Percentiles rank a stretch among this genome's conserved stretches.
These are phyloP conservation scores for Pocillopora damicornis DNA, from an alignment of 64 coral and sea anemone species.

Conservation along the genomic window DNA sequence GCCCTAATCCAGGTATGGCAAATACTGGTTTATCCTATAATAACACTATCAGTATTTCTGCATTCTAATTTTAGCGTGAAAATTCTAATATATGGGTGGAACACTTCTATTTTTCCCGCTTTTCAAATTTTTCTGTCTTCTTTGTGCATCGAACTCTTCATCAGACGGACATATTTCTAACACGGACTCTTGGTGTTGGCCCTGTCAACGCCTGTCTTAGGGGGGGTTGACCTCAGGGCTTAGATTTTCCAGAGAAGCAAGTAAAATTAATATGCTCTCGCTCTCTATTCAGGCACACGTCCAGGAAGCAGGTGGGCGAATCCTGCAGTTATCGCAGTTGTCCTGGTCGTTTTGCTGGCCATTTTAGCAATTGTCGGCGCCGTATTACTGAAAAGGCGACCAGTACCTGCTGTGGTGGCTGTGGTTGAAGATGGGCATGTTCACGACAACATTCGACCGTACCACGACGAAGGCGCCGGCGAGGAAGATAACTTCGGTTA, in stretches of 20 bases:
- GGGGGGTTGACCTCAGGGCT: too few relatives aligned
- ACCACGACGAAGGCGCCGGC: conserved; percentile 96
- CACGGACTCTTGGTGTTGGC: too few relatives aligned
- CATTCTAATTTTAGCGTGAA: too few relatives aligned
- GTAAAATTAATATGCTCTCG: too few relatives aligned
- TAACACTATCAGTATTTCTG: too few relatives aligned
- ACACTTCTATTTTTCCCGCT: too few relatives aligned
- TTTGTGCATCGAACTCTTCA: too few relatives aligned
- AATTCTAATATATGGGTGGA: too few relatives aligned
- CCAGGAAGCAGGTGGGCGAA: conserved; percentile 57
- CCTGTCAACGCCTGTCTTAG: too few relatives aligned
- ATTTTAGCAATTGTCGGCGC: conserved; percentile 76
- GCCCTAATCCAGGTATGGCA: conserved; percentile 57
- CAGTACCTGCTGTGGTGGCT: conserved; percentile 7
- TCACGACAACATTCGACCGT: conserved; percentile 87
- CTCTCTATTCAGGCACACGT: conserved; percentile 14
- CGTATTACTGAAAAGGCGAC: conserved; percentile 73
- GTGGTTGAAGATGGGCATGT: conserved; percentile 85
- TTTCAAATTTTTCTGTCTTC: too few relatives aligned
- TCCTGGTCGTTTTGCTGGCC: conserved; percentile 74
- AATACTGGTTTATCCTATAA: neutral
- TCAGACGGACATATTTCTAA: too few relatives aligned
- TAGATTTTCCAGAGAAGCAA: too few relatives aligned
- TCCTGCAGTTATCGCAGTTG: conserved; percentile 66
- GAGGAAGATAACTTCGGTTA: conserved; percentile 95